These are phyloP conservation scores for Rhopalosiphum padi DNA, from an alignment of 1,140 invertebrate genomes.

Conservation along the genomic window DNA sequence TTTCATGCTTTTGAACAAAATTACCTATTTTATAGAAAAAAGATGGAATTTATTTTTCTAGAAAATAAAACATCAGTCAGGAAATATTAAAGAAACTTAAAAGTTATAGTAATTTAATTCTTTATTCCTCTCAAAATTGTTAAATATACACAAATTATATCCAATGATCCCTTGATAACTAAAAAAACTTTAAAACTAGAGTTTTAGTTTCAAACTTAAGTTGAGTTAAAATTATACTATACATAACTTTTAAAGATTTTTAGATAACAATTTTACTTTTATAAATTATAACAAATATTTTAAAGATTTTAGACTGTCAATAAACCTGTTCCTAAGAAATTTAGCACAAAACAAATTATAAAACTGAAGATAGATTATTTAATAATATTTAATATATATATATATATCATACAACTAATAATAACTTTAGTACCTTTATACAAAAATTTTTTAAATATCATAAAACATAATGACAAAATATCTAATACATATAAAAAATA, in stretches of 20 bases:
- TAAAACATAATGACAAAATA: not conserved
- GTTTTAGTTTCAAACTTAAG: not conserved
- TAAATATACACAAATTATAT: not conserved
- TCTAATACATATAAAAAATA: not conserved
- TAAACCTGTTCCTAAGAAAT: not conserved
- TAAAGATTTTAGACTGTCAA: not conserved
- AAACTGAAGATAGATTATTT: not conserved
- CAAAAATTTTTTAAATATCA: not conserved
- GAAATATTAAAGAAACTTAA: not conserved
- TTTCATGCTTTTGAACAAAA: not conserved
- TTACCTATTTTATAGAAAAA: not conserved
- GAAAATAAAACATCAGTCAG: not conserved
- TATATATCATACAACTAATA: not conserved
- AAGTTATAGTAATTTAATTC: not conserved
- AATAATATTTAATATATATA: constrained; percentile 10
- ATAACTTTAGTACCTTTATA: not conserved
- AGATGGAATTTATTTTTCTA: not conserved
- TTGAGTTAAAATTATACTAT: not conserved
- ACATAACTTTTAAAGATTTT: not conserved
- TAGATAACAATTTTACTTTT: not conserved
- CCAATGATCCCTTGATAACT: not conserved
- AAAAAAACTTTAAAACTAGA: not conserved
- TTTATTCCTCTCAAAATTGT: not conserved
- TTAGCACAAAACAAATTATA: not conserved
- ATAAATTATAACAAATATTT: not conserved